Base-by-base conservation (phyloP, 2,797 vertebrate genomes). In the Bradypodion ventrale region DNA sequence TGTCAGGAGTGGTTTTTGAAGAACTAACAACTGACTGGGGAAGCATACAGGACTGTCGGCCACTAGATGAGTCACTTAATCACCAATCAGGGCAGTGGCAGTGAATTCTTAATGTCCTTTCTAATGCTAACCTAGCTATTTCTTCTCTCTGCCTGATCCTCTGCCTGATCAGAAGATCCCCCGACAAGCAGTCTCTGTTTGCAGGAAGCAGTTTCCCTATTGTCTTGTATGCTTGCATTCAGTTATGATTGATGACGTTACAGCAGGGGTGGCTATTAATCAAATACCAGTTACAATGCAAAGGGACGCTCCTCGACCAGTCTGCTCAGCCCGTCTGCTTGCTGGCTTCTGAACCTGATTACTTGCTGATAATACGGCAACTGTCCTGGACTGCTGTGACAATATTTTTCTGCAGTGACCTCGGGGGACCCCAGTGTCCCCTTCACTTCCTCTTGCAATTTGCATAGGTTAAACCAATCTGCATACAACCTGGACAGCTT, bases 11-110 rank as follows among this genome's bases (percentile, higher is more conserved):
- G 87, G 93, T 96, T 96, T 96, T 96, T 92, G 78, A 96, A 96
- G 96, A 97, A 97, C 97, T 96, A 96, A 96, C 96, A 97, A 96
- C 95, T 95, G 96, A 96, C 96, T 95, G 91, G 94, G 95, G 94
- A 96, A 95, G 94, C 94, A 88, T 93, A 93, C 94, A 96, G 96
- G 96, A 95, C 96, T 97, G 97, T 97, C 97, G 94, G 93, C 95
- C 92, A 94, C 93, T 94, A 97, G 97, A 98, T 95, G 96, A 98
- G 97, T 98, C 97, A 97, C 97, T 98, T 98, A 98, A 98, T 98
- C 97, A 97, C 96, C 95, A 96, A 95, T 95, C 83, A 92, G 95
- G 95, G 93, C 83, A 79, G 94, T 93, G 92, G 80, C 92, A 95
- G 95, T 94, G 95, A 95, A 96, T 95, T 90, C 94, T 93, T 96